Evolutionary conservation across 2,888 invertebrate species (phyloP), one percentile per base, ranked within the genome.

Genomic region (Listrodromus nycthemerus): DNA sequence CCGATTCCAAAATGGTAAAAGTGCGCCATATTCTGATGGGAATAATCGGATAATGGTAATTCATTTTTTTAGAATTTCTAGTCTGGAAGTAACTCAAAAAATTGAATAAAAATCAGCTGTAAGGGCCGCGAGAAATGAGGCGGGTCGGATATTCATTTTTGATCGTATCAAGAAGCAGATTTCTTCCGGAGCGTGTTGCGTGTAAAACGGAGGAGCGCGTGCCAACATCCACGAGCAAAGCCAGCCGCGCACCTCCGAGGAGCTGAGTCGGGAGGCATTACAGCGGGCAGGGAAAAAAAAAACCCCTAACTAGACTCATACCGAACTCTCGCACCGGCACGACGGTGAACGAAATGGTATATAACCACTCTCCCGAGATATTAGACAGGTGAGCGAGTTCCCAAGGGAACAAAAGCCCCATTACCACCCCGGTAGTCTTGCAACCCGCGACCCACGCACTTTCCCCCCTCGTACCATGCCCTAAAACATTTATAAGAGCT

Each of bases 401-500:
- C 92, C 92, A 92, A 85, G 92, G 89, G 91, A 92, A 92, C 92
- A 92, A 92, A 92, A 89, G 87, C 87, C 91, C 92, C 91, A 92
- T 91, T 91, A 91, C 89, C 90, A 86, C 88, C 87, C 89, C 89
- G 89, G 86, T 87, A 88, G 88, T 86, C 87, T 88, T 89, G 71
- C 77, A 61, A 83, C 83, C 83, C 81, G 84, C 87, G 87, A 76
- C 78, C 77, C 75, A 74, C 86, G 82, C 81, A 77, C 78, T 78
- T 79, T 45, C 13, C 81, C 74, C 78, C 80, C 79, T 63, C 48
- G 77, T 86, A 73, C 63, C 16, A 45, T 13, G 16, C 73, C 82
- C 87, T 91, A 90, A 91, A 90, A 92, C 90, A 91, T 90, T 91
- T 90, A 91, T 90, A 90, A 89, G 89, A 89, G 88, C 87, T 58